Base-by-base conservation (phyloP, 1,140 invertebrate genomes). In the Solenopsis invicta region DNA sequence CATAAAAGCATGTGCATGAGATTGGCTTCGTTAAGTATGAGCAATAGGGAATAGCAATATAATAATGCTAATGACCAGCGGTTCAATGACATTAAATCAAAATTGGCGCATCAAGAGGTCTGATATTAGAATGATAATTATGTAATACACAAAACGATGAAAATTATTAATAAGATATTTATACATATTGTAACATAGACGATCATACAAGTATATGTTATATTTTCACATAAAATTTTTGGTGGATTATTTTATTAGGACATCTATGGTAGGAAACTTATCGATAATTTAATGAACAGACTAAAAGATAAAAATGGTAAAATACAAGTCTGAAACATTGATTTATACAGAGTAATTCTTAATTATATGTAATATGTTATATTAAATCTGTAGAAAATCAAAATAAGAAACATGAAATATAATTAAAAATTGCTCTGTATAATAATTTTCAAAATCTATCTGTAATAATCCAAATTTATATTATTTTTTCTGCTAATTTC, bases 151-250 rank as follows among this genome's bases (percentile, higher is more conserved):
- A 66, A 75, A 72, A 78, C 16, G 77, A 77, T 87, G 45, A 86
- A 81, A 85, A 88, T 61, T 88, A 89, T 71, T 77, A 88, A 86
- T 82, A 80, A 88, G 76, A 18, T 89, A 85, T 88, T 84, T 88
- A 87, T 85, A 88, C 48, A 89, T 88, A 88, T 81, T 92, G 90
- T 92, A 92, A 78, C 10, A 89, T 90, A 92, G 84, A 86, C 71
- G 87, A 72, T 82, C 56, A 87, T 80, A 89, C 24, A 84, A 92
- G 91, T 91, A 92, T n/a, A 91, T 84, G 87, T 88, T 90, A 88
- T 92, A 92, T 92, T 92, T 92, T 92, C 87, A 75, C 82, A 91
- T 87, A 87, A 87, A 24, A 67, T 13, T 62, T 62, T 50, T 41
- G 41, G 16, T 74, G 37, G 29, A 4, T 37, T 48, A 81, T 56